phyloP scores from a whole-genome alignment of 2,113 vertebrate species.

The Anhinga anhinga region DNA sequence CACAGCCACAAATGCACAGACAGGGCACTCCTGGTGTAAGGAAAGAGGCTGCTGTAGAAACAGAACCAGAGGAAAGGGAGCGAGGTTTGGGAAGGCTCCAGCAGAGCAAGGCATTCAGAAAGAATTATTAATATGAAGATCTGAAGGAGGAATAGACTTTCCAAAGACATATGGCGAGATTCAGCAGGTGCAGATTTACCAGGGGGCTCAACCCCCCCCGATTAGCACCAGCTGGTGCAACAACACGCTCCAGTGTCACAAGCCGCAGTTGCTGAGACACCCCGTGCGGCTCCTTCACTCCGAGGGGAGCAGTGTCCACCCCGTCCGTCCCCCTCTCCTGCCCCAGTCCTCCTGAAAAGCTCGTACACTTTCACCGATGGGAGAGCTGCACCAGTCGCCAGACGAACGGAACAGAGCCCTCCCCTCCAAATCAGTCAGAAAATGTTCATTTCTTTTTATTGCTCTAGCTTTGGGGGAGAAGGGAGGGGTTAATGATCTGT shows the following conservation, averaged over 20 bases:
- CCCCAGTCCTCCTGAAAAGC: background rate
- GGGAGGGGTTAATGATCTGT: background rate
- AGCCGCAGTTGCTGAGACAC: background rate
- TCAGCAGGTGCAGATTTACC: background rate
- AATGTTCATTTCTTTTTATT: background rate
- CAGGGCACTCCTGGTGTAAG: background rate
- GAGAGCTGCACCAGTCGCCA: background rate
- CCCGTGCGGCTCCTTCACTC: accelerated
- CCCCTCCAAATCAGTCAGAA: background rate
- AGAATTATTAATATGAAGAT: background rate
- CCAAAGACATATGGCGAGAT: background rate
- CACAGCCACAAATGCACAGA: background rate
- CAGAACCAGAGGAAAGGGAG: background rate
- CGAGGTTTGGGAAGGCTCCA: background rate
- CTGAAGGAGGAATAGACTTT: background rate
- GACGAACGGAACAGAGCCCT: background rate
- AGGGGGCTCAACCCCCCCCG: background rate
- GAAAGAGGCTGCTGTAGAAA: background rate
- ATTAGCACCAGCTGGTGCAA: background rate
- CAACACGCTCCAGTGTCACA: background rate
- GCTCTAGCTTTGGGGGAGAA: background rate
- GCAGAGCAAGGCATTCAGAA: background rate
- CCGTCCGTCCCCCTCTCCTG: background rate
- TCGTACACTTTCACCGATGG: accelerated
- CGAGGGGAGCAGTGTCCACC: accelerated